These are phyloP conservation scores for Catharus ustulatus DNA, from an alignment of 2,797 vertebrate species.

Conservation along the genomic window DNA sequence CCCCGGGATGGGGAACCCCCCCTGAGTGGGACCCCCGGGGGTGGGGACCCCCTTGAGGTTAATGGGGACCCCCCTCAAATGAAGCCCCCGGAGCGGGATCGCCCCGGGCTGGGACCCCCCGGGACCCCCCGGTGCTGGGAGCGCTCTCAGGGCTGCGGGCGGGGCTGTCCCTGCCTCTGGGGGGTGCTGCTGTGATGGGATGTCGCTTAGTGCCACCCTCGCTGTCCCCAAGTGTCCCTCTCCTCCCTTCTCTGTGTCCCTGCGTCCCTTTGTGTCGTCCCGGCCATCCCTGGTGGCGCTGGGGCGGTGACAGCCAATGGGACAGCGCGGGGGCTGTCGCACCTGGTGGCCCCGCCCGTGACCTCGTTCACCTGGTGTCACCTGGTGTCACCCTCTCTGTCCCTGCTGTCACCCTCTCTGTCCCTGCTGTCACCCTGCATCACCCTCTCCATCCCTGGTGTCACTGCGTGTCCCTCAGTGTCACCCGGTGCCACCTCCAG, in stretches of 20 bases:
- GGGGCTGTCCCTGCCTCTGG: neutral
- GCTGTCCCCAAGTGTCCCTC: neutral
- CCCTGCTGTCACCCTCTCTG: too few relatives aligned
- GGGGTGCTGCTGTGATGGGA: neutral
- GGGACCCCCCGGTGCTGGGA: too few relatives aligned
- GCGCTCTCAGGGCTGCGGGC: neutral
- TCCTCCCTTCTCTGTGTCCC: accelerated
- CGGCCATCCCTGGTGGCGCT: neutral
- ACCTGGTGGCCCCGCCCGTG: neutral
- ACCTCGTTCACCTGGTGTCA: too few relatives aligned
- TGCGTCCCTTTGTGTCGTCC: neutral
- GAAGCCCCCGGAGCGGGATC: neutral
- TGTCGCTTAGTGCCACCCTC: neutral
- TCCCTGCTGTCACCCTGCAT: too few relatives aligned
- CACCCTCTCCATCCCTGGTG: too few relatives aligned
- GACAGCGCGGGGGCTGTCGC: neutral
- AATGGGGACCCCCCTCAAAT: neutral
- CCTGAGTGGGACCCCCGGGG: too few relatives aligned
- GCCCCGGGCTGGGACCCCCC: neutral
- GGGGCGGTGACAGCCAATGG: neutral
- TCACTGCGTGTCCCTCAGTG: neutral
- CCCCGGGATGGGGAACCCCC: neutral
- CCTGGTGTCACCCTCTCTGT: too few relatives aligned
- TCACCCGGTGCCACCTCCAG: neutral
- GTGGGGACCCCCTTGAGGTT: too few relatives aligned